Base-by-base conservation (phyloP, 2,888 invertebrate species). In the Tipula unca region DNA sequence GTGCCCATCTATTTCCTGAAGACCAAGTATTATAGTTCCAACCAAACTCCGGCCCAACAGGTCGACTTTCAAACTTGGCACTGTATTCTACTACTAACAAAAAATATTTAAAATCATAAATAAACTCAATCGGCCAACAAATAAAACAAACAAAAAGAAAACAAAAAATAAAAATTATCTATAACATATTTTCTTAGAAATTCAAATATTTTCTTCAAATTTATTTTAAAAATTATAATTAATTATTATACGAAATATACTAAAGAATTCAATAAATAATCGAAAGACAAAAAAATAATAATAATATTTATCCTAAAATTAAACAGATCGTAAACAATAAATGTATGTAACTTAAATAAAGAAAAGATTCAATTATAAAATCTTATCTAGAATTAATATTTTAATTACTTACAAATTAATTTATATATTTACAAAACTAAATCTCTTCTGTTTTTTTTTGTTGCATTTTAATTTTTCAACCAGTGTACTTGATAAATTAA, bases 241-340 rank as follows among this genome's bases (percentile, higher is more conserved):
- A 69, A 25, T 69, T 25, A 69, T 69, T 20, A 69, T 69, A 69
- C 25, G 69, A 69, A 25, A 69, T 69, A 25, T 25, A 25, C 69
- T 69, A 69, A 69, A 69, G 69, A 69, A 69, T 69, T 69, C 69
- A 69, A 69, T 69, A 69, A 69, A 69, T 69, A 69, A 69, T 69
- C 69, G 69, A 69, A 69, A 25, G 25, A 69, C 10, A 25, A 69
- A 69, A n/a, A 69, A 69, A 69, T 69, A 69, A 69, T 69, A 6
- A 10, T 69, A 69, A 69, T 69, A 69, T 69, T 69, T 69, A 69
- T 25, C 25, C 69, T 69, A 69, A 69, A n/a, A 25, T 8, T 69
- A 69, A 69, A 69, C 69, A 69, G 69, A 69, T 69, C 69, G 69
- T 69, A 25, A 69, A 69, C 10, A 25, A 69, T 69, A 69, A 69